These are phyloP conservation scores for Sander vitreus DNA, from an alignment of 2,113 vertebrate genomes.

Conservation along the genomic window DNA sequence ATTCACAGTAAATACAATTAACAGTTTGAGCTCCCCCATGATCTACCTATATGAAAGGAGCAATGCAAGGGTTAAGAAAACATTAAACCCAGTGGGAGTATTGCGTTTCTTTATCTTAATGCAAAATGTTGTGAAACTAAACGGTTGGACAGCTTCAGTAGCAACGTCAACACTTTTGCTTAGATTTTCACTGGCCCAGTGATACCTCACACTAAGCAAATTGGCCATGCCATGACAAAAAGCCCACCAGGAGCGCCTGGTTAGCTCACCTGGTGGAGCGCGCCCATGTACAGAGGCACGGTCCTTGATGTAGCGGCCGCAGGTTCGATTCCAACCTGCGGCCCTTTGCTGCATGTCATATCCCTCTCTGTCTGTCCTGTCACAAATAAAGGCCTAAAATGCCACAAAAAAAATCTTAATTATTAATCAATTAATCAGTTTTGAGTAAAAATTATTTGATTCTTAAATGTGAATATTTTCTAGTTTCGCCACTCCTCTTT, in stretches of 20 bases:
- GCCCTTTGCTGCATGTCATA: no score
- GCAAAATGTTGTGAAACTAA: slow-evolving; percentile 74
- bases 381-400: no score
- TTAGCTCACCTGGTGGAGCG: no score
- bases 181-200: slow-evolving; percentile 43
- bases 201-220: slow-evolving; percentile 49
- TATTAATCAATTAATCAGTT: no score
- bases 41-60: slow-evolving; percentile 75
- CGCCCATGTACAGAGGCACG: no score
- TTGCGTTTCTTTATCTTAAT: slow-evolving; percentile 77
- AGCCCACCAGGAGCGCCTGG: not conserved
- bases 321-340: no score
- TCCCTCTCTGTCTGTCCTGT: no score
- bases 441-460: no score
- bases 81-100: slow-evolving; percentile 61
- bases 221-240: slow-evolving; percentile 26
- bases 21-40: slow-evolving; percentile 70
- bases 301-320: no score
- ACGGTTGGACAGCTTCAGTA: slow-evolving; percentile 55
- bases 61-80: slow-evolving; percentile 77
- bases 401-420: no score
- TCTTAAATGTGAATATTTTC: no score
- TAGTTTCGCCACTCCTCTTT: no score
- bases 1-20: slow-evolving; percentile 82
- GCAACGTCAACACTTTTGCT: slow-evolving; percentile 67